Evolutionary conservation across 2,888 invertebrate genomes (phyloP), one percentile per base, ranked within the genome.

Genomic region (Eristalinus aeneus): DNA sequence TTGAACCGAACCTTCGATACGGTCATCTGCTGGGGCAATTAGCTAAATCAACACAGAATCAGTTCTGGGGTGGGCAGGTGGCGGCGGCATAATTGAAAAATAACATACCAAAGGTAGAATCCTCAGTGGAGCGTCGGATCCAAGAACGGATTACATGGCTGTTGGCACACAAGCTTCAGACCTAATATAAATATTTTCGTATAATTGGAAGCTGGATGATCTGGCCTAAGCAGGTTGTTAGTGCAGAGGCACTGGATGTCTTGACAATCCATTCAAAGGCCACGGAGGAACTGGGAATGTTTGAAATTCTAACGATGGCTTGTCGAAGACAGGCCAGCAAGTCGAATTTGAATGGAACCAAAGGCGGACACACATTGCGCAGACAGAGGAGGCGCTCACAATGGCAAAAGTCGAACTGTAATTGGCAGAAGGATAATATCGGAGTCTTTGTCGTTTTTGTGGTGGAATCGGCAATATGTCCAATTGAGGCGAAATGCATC

Each of bases 21-120:
- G 80, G 60, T 79, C 69, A 75, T 73, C 76, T 69, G 81, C 72
- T 75, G 34, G 56, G 75, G 67, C 75, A 81, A 81, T 81, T 85
- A 85, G 72, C 76, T 85, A 76, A 75, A 81, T 76, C 80, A 76
- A 76, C 84, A 85, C 34, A 12, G 72, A 85, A 72, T 72, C 75
- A 71, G 63, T 74, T 64, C 61, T 53, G 68, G 60, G 23, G 11
- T 56, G 56, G 23, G 56, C 56, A 22, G 8, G 23, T 9, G 23
- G 11, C 6, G 56, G 56, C 20, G 1, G 23, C 11, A 27, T 56
- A 56, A 56, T 56, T 56, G 56, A 56, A 56, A 56, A 56, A 56
- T 56, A 56, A 56, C 56, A 56, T 56, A 23, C 5, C 56, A 46
- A 16, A 46, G 46, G 56, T 56, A 11, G 56, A 10, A 27, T 12